A percentile compares a stretch with the other conserved stretches of the same genome.
Conservation (phyloP, 2,113 vertebrate species). For the Rana temporaria region DNA sequence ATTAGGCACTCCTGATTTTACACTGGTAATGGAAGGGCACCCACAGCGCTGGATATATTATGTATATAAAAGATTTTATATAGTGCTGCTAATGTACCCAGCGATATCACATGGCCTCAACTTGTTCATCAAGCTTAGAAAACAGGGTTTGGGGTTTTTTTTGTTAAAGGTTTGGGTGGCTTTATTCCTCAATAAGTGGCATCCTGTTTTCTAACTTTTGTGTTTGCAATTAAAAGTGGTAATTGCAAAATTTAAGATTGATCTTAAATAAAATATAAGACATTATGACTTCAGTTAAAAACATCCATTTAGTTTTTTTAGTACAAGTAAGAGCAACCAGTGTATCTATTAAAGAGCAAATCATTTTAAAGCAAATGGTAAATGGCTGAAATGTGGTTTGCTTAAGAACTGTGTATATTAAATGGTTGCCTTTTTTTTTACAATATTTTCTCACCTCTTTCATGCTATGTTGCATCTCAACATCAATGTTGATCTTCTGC, state of each 20-base stretch:
- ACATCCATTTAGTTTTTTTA: not conserved
- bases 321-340: not conserved
- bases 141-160: constrained; percentile 11
- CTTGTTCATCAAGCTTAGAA: constrained; percentile 32
- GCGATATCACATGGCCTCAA: constrained; percentile 6
- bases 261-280: constrained; percentile 38
- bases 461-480: no score
- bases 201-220: constrained; percentile 23
- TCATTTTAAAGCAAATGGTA: no score
- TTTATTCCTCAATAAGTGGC: not conserved
- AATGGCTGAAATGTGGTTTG: no score
- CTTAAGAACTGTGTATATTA: no score
- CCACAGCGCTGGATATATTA: constrained; percentile 29
- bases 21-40: constrained; percentile 34
- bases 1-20: constrained; percentile 43
- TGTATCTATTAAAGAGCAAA: no score
- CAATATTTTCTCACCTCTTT: no score
- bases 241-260: not conserved
- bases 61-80: constrained; percentile 47
- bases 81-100: constrained; percentile 37
- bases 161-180: not conserved
- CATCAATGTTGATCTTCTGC: no score
- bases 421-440: no score
- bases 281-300: constrained; percentile 1
- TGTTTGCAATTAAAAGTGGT: not conserved